Percentiles rank a stretch among this genome's conserved stretches.
These are phyloP conservation scores for Rhopilema esculentum DNA, from an alignment of 30 jellyfish, hydroid and myxozoan species.

Conservation along the genomic window DNA sequence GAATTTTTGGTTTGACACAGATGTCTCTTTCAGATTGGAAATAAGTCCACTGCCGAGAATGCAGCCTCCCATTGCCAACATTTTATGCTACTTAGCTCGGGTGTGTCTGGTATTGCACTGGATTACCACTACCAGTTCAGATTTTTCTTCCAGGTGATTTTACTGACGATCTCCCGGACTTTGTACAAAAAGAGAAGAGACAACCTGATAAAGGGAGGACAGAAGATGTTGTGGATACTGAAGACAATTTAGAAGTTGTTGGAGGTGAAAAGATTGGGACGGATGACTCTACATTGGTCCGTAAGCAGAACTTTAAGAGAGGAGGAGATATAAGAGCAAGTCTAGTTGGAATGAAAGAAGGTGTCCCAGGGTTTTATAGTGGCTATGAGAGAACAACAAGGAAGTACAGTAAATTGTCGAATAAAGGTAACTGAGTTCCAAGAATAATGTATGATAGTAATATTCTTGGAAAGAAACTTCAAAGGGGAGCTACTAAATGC, in stretches of 20 bases:
- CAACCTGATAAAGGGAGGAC: neutral
- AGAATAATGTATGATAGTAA: too few species aligned
- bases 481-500: neutral
- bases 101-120: too few species aligned
- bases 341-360: conserved; percentile 87
- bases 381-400: conserved; percentile 66
- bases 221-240: conserved; percentile 3
- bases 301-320: conserved; percentile 6
- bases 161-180: conserved; percentile 43
- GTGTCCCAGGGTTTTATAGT: conserved; percentile 95
- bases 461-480: neutral
- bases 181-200: neutral
- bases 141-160: conserved; percentile 28
- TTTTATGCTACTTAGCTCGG: too few species aligned
- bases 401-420: conserved; percentile 42
- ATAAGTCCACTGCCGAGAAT: too few species aligned
- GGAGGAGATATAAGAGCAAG: conserved; percentile 66
- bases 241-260: conserved; percentile 18
- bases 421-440: conserved; percentile 12
- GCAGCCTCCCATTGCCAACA: too few species aligned
- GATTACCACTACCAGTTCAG: too few species aligned
- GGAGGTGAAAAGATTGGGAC: conserved; percentile 43
- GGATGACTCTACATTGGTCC: conserved; percentile 48
- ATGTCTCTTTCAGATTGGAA: too few species aligned
- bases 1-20: too few species aligned